Evolutionary conservation across 2,113 vertebrate genomes (phyloP), one percentile per base, ranked within the genome.

Genomic region (Prionailurus viverrinus): DNA sequence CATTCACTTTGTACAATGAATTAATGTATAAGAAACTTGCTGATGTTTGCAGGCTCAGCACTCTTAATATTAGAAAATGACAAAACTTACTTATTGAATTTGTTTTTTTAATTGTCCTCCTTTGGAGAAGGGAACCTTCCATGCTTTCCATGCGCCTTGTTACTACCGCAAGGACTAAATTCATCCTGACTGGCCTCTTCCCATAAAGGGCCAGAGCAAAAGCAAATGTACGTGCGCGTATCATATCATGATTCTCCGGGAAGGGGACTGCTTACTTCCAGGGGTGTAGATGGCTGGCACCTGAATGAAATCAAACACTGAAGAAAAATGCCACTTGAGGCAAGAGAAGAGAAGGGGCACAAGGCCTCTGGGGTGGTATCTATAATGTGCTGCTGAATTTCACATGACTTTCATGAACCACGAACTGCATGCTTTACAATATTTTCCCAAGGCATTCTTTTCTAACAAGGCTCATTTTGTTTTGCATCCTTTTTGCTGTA

Each of bases 361-460:
- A 31, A 36, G 33, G 48, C 63, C 48, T 65, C 48, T 68, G 58
- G 74, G 87, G 92, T 96, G 90, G 95, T 97, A 98, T 98, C 98
- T 98, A 92, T 97, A 98, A 95, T 68, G 93, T 95, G 98, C 98
- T 89, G 96, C 98, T 98, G 97, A 97, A 96, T 97, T 98, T 97
- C 98, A 98, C 97, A 97, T 89, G 83, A 53, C 55, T 79, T 93
- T 89, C 97, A 86, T 33, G 23, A 97, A 97, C 18, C 36, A 76
- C 90, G 1, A 97, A 97, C 61, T 89, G 8, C 2, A 5, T 78
- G 39, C 95, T 98, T 95, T 97, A 88, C 78, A 84, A 97, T 97
- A 97, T 61, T 94, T 94, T 58, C 78, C 88, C 53, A 89, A 31
- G 74, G 80, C 92, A 63, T 95, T 80, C 88, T 98, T 97, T 98